Evolutionary conservation across 2,113 vertebrate genomes (phyloP), one percentile per base, ranked within the genome.

Genomic region (Nothocercus nigrocapillus): DNA sequence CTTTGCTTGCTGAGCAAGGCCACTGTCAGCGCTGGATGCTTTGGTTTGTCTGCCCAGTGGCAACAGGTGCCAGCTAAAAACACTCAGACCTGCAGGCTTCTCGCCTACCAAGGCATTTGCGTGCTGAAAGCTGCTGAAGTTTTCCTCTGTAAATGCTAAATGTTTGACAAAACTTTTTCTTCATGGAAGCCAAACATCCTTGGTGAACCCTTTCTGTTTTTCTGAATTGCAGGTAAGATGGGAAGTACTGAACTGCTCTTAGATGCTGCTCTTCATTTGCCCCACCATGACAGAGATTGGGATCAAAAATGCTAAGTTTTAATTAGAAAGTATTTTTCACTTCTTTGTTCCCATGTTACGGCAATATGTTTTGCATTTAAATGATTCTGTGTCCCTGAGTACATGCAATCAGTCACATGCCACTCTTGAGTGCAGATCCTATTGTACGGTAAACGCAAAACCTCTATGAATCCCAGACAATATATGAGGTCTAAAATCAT

Each of bases 301-400:
- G 54, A 92, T 93, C 93, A 86, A 84, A 93, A 91, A 76, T 86
- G 36, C 63, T 68, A 53, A 88, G 20, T 75, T 94, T 85, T 96
- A 96, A 93, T 96, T 96, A 87, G 94, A 72, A 92, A 88, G 24
- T 81, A 78, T 90, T 77, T 93, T 90, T 94, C 58, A 44, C 17
- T 90, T 73, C 92, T 90, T 95, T 94, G 77, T 94, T 95, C 54
- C 53, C 81, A 22, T 62, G 36, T 90, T 79, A 34, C 53, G 89
- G 88, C 81, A 90, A 54, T 90, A 90, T 88, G 83, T 86, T 95
- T 96, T 90, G 82, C 88, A 88, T 95, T 96, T 95, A 95, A 87
- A 87, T 78, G 32, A 76, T 72, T 76, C 73, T 84, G 69, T 95
- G 70, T 87, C 69, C 63, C 36, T 2, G 86, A 73, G 44, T 28